These are phyloP conservation scores for Vireo griseus DNA, from an alignment of 2,797 vertebrate species.

Conservation along the genomic window DNA sequence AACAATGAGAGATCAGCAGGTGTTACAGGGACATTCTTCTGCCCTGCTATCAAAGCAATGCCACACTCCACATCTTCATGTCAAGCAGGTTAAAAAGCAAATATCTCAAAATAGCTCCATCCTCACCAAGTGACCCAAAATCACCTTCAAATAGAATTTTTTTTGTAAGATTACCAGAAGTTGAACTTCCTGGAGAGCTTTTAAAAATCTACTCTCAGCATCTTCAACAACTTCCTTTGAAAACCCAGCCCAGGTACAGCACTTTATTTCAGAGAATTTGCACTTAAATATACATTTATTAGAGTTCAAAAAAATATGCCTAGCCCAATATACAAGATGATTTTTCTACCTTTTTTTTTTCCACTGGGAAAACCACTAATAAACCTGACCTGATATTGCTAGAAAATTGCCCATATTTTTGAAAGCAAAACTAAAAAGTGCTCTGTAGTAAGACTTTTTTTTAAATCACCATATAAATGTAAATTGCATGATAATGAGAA, in stretches of 20 bases:
- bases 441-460: neutral
- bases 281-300: neutral
- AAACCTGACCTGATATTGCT: neutral
- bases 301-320: neutral
- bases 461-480: neutral
- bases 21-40: neutral
- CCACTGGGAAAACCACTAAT: fast-evolving
- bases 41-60: neutral
- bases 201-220: neutral
- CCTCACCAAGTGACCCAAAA: neutral
- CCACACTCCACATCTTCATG: neutral
- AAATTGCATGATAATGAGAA: fast-evolving
- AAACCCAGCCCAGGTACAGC: neutral
- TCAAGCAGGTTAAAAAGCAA: constrained; percentile 17
- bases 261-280: neutral
- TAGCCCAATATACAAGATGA: neutral
- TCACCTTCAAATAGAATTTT: neutral
- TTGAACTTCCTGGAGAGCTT: neutral
- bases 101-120: neutral
- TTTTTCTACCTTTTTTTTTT: neutral
- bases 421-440: neutral
- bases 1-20: constrained; percentile 4
- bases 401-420: neutral
- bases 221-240: neutral
- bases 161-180: neutral